phyloP scores from a whole-genome alignment of 2,113 vertebrate genomes.

The Microcebus murinus region DNA sequence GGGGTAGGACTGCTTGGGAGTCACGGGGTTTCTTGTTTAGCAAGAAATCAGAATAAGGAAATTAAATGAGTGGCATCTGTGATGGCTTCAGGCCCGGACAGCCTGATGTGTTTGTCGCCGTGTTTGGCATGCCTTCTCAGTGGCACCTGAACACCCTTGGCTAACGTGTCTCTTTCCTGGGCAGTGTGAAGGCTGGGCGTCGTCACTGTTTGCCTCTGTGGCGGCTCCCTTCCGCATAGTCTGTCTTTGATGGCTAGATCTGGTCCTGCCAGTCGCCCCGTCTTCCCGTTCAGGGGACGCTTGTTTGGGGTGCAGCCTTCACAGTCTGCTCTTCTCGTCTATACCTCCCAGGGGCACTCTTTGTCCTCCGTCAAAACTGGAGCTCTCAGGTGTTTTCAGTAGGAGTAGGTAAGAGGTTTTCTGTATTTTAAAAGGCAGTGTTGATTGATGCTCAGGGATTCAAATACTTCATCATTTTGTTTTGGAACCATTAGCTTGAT shows the following conservation, averaged over 20 bases:
- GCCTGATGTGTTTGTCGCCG: neutral
- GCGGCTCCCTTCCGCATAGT: neutral
- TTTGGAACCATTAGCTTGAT: neutral
- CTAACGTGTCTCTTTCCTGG: neutral
- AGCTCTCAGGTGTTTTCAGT: neutral
- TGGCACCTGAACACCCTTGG: neutral
- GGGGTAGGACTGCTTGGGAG: neutral
- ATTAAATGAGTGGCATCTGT: neutral
- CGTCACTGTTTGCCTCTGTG: neutral
- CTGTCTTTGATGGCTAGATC: neutral
- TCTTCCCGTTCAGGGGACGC: neutral
- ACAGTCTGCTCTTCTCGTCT: neutral
- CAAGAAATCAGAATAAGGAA: neutral
- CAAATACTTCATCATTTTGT: neutral
- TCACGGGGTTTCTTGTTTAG: constrained; percentile 3
- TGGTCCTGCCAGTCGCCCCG: neutral
- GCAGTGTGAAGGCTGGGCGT: neutral
- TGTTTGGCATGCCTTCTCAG: neutral
- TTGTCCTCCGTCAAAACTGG: neutral
- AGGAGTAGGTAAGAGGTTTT: neutral
- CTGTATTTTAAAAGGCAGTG: neutral
- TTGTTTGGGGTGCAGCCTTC: neutral
- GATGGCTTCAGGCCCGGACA: neutral
- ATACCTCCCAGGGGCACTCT: neutral
- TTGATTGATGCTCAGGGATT: neutral